Evolutionary conservation across 2,113 vertebrate species (phyloP), one percentile per base, ranked within the genome.

Genomic region (Varanus komodoensis): DNA sequence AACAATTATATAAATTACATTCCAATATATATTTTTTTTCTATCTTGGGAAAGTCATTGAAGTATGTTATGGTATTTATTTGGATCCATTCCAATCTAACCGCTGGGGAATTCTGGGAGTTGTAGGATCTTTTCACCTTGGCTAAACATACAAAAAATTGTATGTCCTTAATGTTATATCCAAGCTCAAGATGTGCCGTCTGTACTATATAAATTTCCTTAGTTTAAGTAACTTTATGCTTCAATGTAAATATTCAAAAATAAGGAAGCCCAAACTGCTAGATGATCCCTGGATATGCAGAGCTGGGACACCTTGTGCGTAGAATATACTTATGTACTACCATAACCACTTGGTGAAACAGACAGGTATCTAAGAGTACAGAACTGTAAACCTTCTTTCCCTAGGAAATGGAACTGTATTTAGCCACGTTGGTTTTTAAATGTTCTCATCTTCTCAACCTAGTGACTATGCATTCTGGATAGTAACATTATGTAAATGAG

Each of bases 401-500:
- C 7, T 48, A 78, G 21, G 38, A 32, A 48, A 23, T 15, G 4
- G 50, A 57, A 34, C 34, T 3, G 11, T 61, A 34, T 32, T 61
- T 15, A 34, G 54, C 7, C 4, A 34, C 32, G 14, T 82, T 82
- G 7, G 34, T 92, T 91, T 91, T 82, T 69, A 34, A 75, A 86
- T 93, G 94, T 69, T 91, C 89, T 91, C 93, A 91, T 95, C 95
- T 96, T 71, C 71, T 94, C 91, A 95, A 93, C 89, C 92, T 95
- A 61, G 94, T 5, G 11, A 48, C n/a, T 19, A 91, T 92, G 87
- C 87, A 89, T 94, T 85, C 90, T 91, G 91, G 94, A 89, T 90
- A 93, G 91, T 96, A 95, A 96, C 95, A 94, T 96, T 96, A 94
- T 91, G 15, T 96, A 90, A 94, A 94, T 87, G 93, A 94, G 91